Base-by-base conservation (phyloP, 2,888 invertebrate genomes). In the Neoitamus cyanurus region DNA sequence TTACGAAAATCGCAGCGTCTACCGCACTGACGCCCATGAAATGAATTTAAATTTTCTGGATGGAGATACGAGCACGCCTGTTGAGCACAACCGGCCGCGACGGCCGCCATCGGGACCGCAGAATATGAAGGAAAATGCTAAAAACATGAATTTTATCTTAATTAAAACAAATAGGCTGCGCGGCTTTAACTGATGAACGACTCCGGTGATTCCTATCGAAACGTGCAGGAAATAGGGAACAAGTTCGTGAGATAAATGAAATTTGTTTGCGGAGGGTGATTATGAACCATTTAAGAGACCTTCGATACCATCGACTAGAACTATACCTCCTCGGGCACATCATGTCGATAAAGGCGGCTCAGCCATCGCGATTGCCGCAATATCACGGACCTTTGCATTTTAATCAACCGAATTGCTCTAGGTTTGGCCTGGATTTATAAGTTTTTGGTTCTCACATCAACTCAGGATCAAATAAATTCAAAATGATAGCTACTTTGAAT, bases 81-180 rank as follows among this genome's bases (percentile, higher is more conserved):
- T 20, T 36, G 25, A 36, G 36, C 13, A 7, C 1, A 70, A 70
- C 25, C 70, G 31, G 20, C 15, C n/a, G 15, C 70, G 31, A 5
- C 15, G 34, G 15, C 70, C 36, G 9, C 2, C 7, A 34, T 25
- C 34, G 73, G 37, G 34, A 73, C n/a, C 70, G 70, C 15, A 13
- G 34, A 36, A 36, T 73, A 73, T 73, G 36, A 73, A 36, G 13
- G 37, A 73, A 73, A 73, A 73, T 37, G 34, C 3, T 73, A 37
- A 37, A 73, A 73, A 73, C 73, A 73, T 73, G 73, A 73, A 73
- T 73, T 73, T 73, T 73, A 73, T 73, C 73, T 73, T 73, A 73
- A 73, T 73, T 73, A 73, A 73, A 73, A 73, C 34, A 73, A 73
- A 73, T 73, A 73, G 73, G 36, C 20, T 37, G 30, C 15, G n/a